Percentiles rank a stretch among this genome's conserved stretches.
phyloP scores from a whole-genome alignment of 2,888 invertebrate genomes.

The Camptogramma bilineatum region DNA sequence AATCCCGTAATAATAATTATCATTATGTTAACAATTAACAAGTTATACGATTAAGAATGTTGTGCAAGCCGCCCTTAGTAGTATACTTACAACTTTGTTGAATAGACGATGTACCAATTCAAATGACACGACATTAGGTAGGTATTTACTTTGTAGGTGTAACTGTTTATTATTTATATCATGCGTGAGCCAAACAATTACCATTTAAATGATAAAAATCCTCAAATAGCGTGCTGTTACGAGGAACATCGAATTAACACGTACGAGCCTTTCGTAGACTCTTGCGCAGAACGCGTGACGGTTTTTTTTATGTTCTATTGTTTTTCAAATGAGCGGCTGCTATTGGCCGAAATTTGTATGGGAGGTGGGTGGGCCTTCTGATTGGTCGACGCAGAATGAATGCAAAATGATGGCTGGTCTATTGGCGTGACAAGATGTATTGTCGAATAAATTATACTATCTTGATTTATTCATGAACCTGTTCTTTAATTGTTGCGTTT shows the following conservation, averaged over 20 bases:
- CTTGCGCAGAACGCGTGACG: slow-evolving; percentile 78
- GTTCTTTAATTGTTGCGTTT: slow-evolving; percentile 36
- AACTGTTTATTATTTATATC: slow-evolving; percentile 12
- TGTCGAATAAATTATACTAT: slow-evolving; percentile 76
- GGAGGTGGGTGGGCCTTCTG: slow-evolving; percentile 63
- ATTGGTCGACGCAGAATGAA: slow-evolving; percentile 73
- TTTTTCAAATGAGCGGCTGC: slow-evolving; percentile 74
- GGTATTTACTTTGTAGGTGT: slow-evolving; percentile 8
- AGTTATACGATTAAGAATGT: no score
- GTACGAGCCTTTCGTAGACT: slow-evolving; percentile 59
- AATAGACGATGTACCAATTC: no score
- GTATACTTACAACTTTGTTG: no score
- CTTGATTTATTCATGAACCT: slow-evolving; percentile 39
- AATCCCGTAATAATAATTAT: no score
- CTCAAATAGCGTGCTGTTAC: slow-evolving; percentile 46
- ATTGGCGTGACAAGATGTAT: slow-evolving; percentile 74
- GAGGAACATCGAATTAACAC: slow-evolving; percentile 52
- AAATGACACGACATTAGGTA: no score
- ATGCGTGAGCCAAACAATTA: slow-evolving; percentile 15
- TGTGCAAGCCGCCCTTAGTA: no score
- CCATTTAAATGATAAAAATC: slow-evolving; percentile 37
- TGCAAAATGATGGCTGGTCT: slow-evolving; percentile 80
- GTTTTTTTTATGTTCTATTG: slow-evolving; percentile 82
- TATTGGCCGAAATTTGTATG: slow-evolving; percentile 68
- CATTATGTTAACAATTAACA: no score